These are phyloP conservation scores for Gadus chalcogrammus DNA, from an alignment of 2,113 vertebrate species.

Conservation along the genomic window DNA sequence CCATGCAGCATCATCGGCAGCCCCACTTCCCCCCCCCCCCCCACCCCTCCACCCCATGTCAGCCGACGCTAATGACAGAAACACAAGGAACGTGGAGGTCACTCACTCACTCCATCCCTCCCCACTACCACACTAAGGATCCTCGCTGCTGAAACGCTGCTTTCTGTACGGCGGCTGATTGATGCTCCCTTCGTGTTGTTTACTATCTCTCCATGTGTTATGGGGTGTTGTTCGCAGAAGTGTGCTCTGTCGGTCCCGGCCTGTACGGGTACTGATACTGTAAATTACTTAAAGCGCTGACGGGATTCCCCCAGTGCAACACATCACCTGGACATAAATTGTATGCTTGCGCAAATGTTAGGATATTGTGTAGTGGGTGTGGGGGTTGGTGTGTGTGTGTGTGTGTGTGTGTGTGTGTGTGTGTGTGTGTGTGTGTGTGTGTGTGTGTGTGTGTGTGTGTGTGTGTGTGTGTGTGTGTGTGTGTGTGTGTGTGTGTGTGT, in stretches of 20 bases:
- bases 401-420: not conserved
- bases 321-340: slow-evolving; percentile 12
- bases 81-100: slow-evolving; percentile 44
- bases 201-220: no score
- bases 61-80: slow-evolving; percentile 41
- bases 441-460: no score
- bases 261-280: not conserved
- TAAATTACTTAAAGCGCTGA: slow-evolving; percentile 9
- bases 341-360: not conserved
- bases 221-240: no score
- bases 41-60: slow-evolving; percentile 20
- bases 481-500: not conserved
- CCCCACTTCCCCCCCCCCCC: slow-evolving; percentile 5
- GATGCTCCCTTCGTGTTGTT: no score
- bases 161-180: no score
- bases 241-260: not conserved
- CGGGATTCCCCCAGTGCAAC: not conserved
- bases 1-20: slow-evolving; percentile 18
- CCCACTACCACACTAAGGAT: not conserved
- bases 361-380: not conserved
- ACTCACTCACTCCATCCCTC: no score
- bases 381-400: no score
- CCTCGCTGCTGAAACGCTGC: slow-evolving; percentile 16
- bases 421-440: not conserved
- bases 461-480: not conserved